Evolutionary conservation across 1,140 invertebrate species (phyloP), one percentile per base, ranked within the genome.

Genomic region (Magallana ariakensis): DNA sequence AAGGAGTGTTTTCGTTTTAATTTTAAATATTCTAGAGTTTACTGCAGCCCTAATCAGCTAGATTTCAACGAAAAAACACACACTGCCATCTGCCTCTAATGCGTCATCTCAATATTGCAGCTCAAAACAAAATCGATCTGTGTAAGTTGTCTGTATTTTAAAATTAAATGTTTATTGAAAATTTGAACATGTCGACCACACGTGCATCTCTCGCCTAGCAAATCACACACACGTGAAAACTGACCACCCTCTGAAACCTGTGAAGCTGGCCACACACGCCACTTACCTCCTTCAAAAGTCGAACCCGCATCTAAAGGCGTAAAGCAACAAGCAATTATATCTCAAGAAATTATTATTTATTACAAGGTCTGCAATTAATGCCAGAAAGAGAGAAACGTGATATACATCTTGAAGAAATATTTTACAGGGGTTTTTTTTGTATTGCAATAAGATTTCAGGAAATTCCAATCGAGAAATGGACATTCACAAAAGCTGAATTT

Each of bases 141-240:
- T 75, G 22, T 75, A 26, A 9, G 22, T 75, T 13, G 22, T 26
- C 22, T 75, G 33, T 2, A 75, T 26, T 75, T 60, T 13, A 60
- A n/a, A 60, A 75, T 75, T 75, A 33, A 75, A 75, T 75, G 66
- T 9, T 75, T 62, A 16, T 7, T 16, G 19, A 16, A 1, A 15
- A 1, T 16, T 75, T 75, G 8, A 75, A 75, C 19, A 26, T 26
- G 66, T 75, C 22, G 62, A 11, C 62, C 62, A 70, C 62, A 22
- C 62, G 66, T 75, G 66, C 66, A 75, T 75, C 9, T 75, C 22
- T 75, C 22, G 66, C 66, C 66, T 75, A 75, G 66, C 66, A 75
- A 75, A 75, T 22, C 66, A 75, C 22, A 75, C 66, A 75, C 66
- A 26, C 66, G 66, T 75, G 66, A 75, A 11, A 75, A 75, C 22